A percentile compares a stretch with the other conserved stretches of the same genome.
Conservation (phyloP, 2,113 vertebrate genomes). For the Cepphus grylle region DNA sequence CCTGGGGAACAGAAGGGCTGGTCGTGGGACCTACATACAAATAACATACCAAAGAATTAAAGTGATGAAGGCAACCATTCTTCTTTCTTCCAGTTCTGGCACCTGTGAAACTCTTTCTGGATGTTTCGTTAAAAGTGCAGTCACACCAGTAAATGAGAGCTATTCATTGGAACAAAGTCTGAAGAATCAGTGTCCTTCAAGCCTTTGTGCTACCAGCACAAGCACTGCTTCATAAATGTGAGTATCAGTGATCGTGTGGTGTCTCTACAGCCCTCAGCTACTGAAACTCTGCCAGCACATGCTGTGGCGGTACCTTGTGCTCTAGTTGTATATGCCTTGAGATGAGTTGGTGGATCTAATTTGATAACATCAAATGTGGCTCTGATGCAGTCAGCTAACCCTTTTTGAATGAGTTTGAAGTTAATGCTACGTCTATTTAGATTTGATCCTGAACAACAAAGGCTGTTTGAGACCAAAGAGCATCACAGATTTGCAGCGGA, state of each 20-base stretch:
- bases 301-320: neutral
- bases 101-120: neutral
- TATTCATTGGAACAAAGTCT: neutral
- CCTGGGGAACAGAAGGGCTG: fast-evolving
- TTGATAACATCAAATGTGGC: neutral
- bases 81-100: neutral
- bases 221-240: neutral
- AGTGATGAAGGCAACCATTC: neutral
- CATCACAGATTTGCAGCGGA: neutral
- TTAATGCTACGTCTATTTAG: neutral
- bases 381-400: neutral
- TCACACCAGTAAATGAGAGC: neutral
- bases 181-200: neutral
- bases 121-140: neutral
- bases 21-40: neutral
- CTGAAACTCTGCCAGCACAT: neutral
- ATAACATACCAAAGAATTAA: neutral
- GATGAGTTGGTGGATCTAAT: neutral
- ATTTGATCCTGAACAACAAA: neutral
- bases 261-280: neutral
- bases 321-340: neutral
- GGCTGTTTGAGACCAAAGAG: neutral
- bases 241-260: fast-evolving
- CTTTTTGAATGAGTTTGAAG: neutral
- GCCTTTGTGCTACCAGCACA: neutral